Base-by-base conservation (phyloP, 2,888 invertebrate species). In the Pammene fasciana region DNA sequence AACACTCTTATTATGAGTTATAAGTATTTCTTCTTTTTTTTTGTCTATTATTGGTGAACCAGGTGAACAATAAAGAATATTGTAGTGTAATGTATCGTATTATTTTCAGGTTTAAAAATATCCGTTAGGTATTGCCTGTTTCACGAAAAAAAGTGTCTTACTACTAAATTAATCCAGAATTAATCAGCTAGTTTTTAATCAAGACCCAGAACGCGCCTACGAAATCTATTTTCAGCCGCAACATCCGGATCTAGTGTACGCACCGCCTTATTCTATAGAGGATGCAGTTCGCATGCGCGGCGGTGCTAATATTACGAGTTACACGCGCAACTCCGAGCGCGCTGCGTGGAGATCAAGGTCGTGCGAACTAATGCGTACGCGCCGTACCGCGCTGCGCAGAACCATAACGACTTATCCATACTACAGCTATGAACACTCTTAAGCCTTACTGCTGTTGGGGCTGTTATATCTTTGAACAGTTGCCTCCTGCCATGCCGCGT, bases 271-370 rank as follows among this genome's bases (percentile, higher is more conserved):
- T 60, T 59, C 59, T 55, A 65, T 48, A 65, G 55, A 70, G 67
- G 74, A 73, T 79, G 77, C 79, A 79, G 73, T 74, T 74, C 73
- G 72, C 75, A 72, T 75, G 75, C 72, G 72, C 71, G 72, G 41
- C 67, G 41, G 72, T 65, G 67, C 72, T 71, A 72, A 72, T 72
- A 72, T 72, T 72, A 72, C 72, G 71, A 70, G 72, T 78, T 87
- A 86, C 90, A 89, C 90, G 89, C 89, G 88, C 88, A 78, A 79
- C 79, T 81, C 79, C 78, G 80, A 79, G 82, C 78, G 81, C 80
- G 78, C 82, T 86, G 89, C 88, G 91, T 88, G 90, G 88, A 87
- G 91, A 91, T 90, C 92, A 92, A 92, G 92, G 92, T 79, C 89
- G 80, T 76, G 81, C 80, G 80, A 85, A 86, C 84, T 85, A 86